Conservation (phyloP, 2,888 invertebrate species). For the Deilephila porcellus region DNA sequence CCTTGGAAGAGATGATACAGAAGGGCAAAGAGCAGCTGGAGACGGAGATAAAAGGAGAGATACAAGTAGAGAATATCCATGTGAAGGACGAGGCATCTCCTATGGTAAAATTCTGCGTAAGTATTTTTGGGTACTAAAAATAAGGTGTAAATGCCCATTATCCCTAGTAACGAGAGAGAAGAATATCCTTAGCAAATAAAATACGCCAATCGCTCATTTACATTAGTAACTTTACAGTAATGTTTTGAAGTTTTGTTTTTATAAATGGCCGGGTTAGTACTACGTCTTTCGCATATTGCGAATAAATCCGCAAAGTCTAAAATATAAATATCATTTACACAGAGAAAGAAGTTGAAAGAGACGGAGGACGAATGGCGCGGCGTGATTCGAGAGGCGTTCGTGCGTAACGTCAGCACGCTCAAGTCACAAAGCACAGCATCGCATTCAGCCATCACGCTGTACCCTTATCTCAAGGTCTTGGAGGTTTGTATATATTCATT, state of each 20-base stretch:
- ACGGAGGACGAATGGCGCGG: conserved; percentile 88
- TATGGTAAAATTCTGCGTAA: conserved; percentile 68
- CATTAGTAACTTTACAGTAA: too few species aligned
- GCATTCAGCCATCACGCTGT: conserved; percentile 85
- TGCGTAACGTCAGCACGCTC: conserved; percentile 88
- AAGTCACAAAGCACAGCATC: conserved; percentile 85
- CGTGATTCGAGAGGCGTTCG: conserved; percentile 86
- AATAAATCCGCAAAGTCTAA: too few species aligned
- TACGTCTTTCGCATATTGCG: too few species aligned
- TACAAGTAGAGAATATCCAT: conserved; percentile 88
- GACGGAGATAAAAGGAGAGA: conserved; percentile 87
- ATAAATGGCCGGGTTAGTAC: too few species aligned
- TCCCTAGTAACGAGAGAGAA: too few species aligned
- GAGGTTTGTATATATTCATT: conserved; percentile 51
- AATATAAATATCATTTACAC: conserved; percentile 33
- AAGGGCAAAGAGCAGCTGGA: conserved; percentile 87
- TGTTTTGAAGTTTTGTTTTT: too few species aligned
- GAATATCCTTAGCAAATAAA: too few species aligned
- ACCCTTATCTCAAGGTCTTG: conserved; percentile 89
- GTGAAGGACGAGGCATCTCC: conserved; percentile 60
- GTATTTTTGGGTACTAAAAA: conserved; percentile 41
- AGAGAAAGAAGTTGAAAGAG: conserved; percentile 87
- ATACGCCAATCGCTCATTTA: too few species aligned
- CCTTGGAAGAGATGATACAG: conserved; percentile 78
- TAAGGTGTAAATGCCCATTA: too few species aligned